A percentile compares a stretch with the other conserved stretches of the same genome.
phyloP scores from a whole-genome alignment of 2,888 invertebrate genomes.

The Brachycybe producta region DNA sequence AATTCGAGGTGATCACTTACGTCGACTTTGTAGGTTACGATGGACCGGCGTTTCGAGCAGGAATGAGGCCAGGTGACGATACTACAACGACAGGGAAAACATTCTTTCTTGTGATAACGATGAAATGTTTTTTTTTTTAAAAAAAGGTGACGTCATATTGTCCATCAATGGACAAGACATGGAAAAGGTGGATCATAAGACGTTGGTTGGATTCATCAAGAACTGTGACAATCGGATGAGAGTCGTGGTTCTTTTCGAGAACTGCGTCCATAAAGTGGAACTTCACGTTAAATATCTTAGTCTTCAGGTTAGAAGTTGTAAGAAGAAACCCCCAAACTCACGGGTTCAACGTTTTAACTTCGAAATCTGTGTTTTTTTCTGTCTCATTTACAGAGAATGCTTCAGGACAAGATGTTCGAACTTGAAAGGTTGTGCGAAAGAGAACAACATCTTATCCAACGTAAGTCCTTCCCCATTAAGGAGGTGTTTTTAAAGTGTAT shows the following conservation, averaged over 20 bases:
- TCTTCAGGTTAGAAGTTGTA: slow-evolving; percentile 40
- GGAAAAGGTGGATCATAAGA: slow-evolving; percentile 86
- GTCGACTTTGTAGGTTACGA: slow-evolving; percentile 90
- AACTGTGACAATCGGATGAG: slow-evolving; percentile 79
- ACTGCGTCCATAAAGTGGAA: slow-evolving; percentile 87
- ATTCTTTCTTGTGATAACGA: no score
- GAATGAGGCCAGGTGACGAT: slow-evolving; percentile 70
- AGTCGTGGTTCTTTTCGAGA: slow-evolving; percentile 92
- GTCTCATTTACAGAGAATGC: slow-evolving; percentile 44
- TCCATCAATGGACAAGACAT: slow-evolving; percentile 93
- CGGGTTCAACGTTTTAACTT: background rate
- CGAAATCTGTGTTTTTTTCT: background rate
- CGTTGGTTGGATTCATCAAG: slow-evolving; percentile 82
- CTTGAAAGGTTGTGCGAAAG: slow-evolving; percentile 64
- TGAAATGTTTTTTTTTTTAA: slow-evolving; percentile 14
- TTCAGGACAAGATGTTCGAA: slow-evolving; percentile 73
- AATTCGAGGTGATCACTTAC: slow-evolving; percentile 92
- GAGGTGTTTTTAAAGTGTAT: background rate
- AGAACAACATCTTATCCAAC: slow-evolving; percentile 54
- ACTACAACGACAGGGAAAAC: background rate
- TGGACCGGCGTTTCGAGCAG: slow-evolving; percentile 81
- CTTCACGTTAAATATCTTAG: slow-evolving; percentile 86
- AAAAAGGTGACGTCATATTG: slow-evolving; percentile 73
- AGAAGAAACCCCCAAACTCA: background rate
- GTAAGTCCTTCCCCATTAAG: slow-evolving; percentile 24